Percentiles rank a stretch among this genome's conserved stretches.
These are phyloP conservation scores for Drosophila setifemur DNA, from an alignment of 1,140 invertebrate species.

Conservation along the genomic window DNA sequence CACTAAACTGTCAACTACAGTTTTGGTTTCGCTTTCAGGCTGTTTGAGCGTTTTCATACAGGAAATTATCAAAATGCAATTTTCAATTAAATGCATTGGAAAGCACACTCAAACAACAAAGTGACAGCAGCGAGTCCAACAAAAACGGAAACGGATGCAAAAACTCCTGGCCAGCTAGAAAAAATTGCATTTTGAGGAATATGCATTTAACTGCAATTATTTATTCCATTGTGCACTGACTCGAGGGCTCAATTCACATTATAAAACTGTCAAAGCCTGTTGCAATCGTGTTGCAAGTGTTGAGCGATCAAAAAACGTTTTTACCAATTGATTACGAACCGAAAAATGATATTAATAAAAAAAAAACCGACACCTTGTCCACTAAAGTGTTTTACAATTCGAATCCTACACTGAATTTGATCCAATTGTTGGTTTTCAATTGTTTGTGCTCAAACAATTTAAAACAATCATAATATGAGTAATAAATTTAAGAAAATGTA, in stretches of 20 bases:
- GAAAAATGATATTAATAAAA: not conserved
- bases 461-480: no score
- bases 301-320: not conserved
- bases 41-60: conserved; percentile 23
- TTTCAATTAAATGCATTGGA: conserved; percentile 51
- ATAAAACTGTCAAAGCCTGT: conserved; percentile 1
- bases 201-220: not conserved
- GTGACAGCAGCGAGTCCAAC: not conserved
- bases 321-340: not conserved
- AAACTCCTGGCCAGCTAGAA: not conserved
- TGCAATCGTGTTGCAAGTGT: not conserved
- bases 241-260: not conserved
- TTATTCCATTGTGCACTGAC: not conserved
- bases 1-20: conserved; percentile 67
- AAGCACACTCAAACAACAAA: not conserved
- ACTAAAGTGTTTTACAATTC: no score
- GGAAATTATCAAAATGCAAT: conserved; percentile 66
- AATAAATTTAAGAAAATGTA: no score
- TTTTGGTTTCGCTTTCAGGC: conserved; percentile 54
- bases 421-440: no score
- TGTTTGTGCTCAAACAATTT: no score
- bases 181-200: conserved; percentile 1
- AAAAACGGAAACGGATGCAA: conserved; percentile 8
- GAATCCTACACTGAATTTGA: no score
- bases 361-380: no score